phyloP scores from a whole-genome alignment of 35 echinoderm and acorn worm genomes.

The Lytechinus variegatus region DNA sequence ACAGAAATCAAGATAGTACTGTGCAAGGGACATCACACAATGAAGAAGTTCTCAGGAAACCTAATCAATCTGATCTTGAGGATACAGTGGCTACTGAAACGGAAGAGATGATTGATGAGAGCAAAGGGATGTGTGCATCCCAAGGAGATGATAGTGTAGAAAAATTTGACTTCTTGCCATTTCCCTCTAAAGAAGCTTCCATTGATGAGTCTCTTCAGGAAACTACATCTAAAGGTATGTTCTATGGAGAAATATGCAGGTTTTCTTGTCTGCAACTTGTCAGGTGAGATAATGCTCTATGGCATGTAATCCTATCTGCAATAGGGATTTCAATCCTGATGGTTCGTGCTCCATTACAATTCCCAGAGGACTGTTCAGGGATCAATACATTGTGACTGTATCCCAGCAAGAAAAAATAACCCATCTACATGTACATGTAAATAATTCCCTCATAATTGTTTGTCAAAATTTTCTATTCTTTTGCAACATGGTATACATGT shows the following conservation, averaged over 20 bases:
- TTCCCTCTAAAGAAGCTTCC: not conserved
- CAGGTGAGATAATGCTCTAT: too few species aligned
- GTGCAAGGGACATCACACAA: not conserved
- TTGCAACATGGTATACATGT: too few species aligned
- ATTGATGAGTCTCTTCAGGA: not conserved
- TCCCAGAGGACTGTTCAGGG: too few species aligned
- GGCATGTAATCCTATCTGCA: too few species aligned
- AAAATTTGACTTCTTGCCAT: constrained; percentile 6
- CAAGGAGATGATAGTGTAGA: not conserved
- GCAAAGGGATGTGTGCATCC: not conserved
- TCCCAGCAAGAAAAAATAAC: too few species aligned
- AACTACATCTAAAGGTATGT: not conserved
- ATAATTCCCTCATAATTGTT: not conserved
- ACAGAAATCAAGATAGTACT: not conserved
- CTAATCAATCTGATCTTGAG: not conserved
- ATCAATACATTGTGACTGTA: too few species aligned
- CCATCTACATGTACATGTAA: not conserved
- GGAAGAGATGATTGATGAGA: not conserved
- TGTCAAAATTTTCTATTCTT: too few species aligned
- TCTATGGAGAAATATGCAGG: not conserved
- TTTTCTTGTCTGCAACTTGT: too few species aligned
- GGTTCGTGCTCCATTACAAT: too few species aligned
- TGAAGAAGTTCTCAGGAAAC: not conserved
- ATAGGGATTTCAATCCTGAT: too few species aligned
- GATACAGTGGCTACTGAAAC: not conserved